phyloP scores from a whole-genome alignment of 2,113 vertebrate genomes.

The Coptodon bakossiorum region DNA sequence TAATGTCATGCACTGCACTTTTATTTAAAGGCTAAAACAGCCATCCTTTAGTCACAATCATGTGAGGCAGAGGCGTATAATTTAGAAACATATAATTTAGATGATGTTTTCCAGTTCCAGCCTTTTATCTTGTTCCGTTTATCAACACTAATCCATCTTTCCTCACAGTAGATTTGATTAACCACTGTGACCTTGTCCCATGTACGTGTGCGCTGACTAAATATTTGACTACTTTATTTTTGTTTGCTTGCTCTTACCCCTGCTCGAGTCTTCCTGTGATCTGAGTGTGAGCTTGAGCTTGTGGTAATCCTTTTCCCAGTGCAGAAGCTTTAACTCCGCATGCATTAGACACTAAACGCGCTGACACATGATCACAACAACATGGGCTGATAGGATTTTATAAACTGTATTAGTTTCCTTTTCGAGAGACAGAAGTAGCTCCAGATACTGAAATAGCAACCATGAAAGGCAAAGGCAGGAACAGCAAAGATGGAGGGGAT shows the following conservation, averaged over 20 bases:
- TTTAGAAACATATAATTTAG: not conserved
- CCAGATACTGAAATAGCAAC: constrained; percentile 15
- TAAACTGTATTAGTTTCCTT: constrained; percentile 4
- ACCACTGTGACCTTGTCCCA: not conserved
- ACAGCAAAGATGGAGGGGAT: not conserved
- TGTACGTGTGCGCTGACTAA: not conserved
- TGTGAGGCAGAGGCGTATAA: not conserved
- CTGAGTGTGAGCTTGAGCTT: constrained; percentile 3
- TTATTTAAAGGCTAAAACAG: not conserved
- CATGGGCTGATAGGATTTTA: not conserved
- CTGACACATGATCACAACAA: constrained; percentile 32
- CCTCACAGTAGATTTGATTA: not conserved
- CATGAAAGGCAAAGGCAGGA: not conserved
- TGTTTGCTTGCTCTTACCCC: constrained; percentile 11
- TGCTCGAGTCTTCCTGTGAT: constrained; percentile 10
- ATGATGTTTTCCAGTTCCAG: not conserved
- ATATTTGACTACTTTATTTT: constrained; percentile 30
- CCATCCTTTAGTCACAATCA: not conserved
- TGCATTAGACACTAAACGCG: constrained; percentile 7
- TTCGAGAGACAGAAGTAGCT: not conserved
- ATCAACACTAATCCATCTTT: not conserved
- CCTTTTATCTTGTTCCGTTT: not conserved
- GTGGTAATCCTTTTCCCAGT: constrained; percentile 29
- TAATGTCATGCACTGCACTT: not conserved
- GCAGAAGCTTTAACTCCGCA: constrained; percentile 13